These are phyloP conservation scores for Ceuthmochares aereus DNA, from an alignment of 2,113 vertebrate species.

Conservation along the genomic window DNA sequence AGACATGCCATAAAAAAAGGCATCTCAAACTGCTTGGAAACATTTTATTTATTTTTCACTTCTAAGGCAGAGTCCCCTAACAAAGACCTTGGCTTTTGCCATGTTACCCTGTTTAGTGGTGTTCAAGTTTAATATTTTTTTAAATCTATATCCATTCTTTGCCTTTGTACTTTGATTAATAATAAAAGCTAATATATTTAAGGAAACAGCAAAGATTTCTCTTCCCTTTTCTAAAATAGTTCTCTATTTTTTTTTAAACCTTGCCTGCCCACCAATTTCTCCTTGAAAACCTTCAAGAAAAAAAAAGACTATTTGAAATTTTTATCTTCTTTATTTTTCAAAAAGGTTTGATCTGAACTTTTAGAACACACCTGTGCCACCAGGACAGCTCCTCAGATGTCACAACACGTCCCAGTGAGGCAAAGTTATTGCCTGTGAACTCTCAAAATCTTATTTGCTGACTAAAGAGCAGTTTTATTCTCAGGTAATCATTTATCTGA, in stretches of 20 bases:
- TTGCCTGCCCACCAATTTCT: neutral
- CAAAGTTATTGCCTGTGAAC: neutral
- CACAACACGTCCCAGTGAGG: neutral
- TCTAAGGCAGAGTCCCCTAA: neutral
- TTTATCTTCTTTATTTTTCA: neutral
- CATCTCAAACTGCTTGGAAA: neutral
- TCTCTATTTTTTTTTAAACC: neutral
- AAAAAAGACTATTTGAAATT: neutral
- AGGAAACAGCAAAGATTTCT: neutral
- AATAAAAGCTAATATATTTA: neutral
- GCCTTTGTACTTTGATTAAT: neutral
- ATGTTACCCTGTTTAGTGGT: neutral
- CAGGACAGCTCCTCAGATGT: neutral
- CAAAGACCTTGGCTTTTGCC: neutral
- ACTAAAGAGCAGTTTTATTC: slow-evolving; percentile 33
- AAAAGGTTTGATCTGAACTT: neutral
- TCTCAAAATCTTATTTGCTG: slow-evolving; percentile 4
- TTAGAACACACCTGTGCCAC: neutral
- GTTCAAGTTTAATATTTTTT: neutral
- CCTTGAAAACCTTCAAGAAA: neutral
- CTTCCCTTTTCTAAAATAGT: neutral
- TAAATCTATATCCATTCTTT: neutral
- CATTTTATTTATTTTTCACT: neutral
- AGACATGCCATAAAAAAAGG: neutral
- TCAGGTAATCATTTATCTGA: slow-evolving; percentile 46